Percentiles rank a stretch among this genome's conserved stretches.
phyloP scores from a whole-genome alignment of 2,888 invertebrate species.

The Idaea biselata region DNA sequence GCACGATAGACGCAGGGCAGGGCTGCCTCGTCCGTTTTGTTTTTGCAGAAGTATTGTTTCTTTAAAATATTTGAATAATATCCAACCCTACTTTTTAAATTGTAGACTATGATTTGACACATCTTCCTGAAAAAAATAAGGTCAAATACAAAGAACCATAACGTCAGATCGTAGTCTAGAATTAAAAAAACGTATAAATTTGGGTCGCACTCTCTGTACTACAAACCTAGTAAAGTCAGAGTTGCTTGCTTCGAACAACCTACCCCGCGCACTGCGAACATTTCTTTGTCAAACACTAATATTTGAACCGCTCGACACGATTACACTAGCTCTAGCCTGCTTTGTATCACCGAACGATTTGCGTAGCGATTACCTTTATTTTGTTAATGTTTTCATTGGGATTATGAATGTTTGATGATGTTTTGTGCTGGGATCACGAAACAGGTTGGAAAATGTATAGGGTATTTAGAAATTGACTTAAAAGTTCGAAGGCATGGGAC shows the following conservation, averaged over 20 bases:
- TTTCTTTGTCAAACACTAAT: constrained; percentile 79
- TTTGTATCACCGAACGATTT: constrained; percentile 33
- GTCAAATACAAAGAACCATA: too few relatives aligned
- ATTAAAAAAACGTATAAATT: too few relatives aligned
- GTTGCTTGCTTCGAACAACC: constrained; percentile 39
- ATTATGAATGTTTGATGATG: not conserved
- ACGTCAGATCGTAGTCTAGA: too few relatives aligned
- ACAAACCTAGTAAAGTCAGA: constrained; percentile 16
- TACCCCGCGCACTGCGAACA: constrained; percentile 38
- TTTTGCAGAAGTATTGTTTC: too few relatives aligned
- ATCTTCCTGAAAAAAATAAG: too few relatives aligned
- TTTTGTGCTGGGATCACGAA: not conserved
- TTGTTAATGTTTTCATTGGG: not conserved
- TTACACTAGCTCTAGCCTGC: constrained; percentile 54
- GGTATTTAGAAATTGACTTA: too few relatives aligned
- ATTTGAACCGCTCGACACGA: constrained; percentile 66
- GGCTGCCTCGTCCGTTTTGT: too few relatives aligned
- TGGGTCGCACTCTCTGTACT: constrained; percentile 4
- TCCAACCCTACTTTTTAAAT: too few relatives aligned
- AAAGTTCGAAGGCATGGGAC: too few relatives aligned
- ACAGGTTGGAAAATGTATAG: not conserved
- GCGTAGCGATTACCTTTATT: constrained; percentile 5
- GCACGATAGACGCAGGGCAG: too few relatives aligned
- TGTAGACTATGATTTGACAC: too few relatives aligned
- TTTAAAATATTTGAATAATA: too few relatives aligned